Evolutionary conservation across 2,888 invertebrate genomes (phyloP).

Genomic region (Luffia ferchaultella): DNA sequence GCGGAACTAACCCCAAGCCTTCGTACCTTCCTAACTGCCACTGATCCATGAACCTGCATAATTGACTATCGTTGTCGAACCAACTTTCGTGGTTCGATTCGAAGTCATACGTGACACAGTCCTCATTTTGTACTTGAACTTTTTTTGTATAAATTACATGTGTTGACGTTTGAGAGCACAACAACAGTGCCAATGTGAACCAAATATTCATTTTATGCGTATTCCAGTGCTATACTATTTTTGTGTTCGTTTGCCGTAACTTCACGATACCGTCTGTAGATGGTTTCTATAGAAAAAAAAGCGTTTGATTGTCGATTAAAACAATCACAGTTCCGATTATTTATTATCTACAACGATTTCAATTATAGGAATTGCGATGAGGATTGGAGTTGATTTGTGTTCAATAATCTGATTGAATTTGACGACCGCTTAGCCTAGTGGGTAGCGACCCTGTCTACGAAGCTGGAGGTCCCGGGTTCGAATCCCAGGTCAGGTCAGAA

Average conservation of each 20-base stretch:
- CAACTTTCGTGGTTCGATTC: slow-evolving; percentile 22
- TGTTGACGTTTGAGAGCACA: background rate
- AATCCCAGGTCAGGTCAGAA: too few relatives aligned
- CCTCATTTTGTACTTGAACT: background rate
- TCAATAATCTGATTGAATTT: too few relatives aligned
- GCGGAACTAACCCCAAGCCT: background rate
- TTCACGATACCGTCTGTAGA: background rate
- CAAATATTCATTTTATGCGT: background rate
- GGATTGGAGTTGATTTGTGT: too few relatives aligned
- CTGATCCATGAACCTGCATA: background rate
- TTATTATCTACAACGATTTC: too few relatives aligned
- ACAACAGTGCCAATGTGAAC: background rate
- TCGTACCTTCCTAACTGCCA: background rate
- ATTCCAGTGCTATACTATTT: background rate
- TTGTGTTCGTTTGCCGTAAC: background rate
- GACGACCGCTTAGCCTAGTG: too few relatives aligned
- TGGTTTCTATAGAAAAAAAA: too few relatives aligned
- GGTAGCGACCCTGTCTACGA: too few relatives aligned
- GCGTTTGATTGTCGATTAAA: background rate
- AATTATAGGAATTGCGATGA: too few relatives aligned
- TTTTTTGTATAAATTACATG: background rate
- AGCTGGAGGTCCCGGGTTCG: too few relatives aligned
- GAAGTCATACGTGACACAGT: slow-evolving; percentile 29
- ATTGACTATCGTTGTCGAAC: slow-evolving; percentile 20
- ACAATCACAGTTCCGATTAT: too few relatives aligned